phyloP scores from a whole-genome alignment of 2,797 vertebrate genomes.

The Hozukius guyotensis region DNA sequence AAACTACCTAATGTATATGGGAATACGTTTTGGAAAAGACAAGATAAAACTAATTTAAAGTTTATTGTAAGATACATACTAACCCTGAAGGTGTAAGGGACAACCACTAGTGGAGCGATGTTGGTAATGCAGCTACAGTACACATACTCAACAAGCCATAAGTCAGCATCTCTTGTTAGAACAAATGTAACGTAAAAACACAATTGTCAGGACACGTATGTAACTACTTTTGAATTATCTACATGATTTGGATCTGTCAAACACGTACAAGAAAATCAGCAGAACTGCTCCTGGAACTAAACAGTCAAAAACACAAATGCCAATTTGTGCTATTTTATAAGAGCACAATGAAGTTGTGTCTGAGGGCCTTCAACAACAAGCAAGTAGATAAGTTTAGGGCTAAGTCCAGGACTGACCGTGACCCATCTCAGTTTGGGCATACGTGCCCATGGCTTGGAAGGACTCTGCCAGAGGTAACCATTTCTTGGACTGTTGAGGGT shows the following conservation, averaged over 20 bases:
- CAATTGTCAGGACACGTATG: constrained; percentile 3
- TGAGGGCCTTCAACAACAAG: neutral
- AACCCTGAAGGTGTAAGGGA: neutral
- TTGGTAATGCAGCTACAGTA: neutral
- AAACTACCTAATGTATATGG: neutral
- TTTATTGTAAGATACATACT: neutral
- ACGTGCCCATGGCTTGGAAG: constrained; percentile 90
- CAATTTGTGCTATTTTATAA: neutral
- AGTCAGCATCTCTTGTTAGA: neutral
- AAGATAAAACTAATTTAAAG: neutral
- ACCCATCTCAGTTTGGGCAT: constrained; percentile 96
- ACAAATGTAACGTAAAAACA: neutral
- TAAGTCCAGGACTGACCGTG: constrained; percentile 91
- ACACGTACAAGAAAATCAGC: constrained; percentile 61
- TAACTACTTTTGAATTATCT: neutral
- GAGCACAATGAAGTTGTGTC: neutral
- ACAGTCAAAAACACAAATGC: neutral
- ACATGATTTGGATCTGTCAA: constrained; percentile 74
- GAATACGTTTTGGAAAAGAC: neutral
- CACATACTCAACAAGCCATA: neutral
- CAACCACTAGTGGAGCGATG: neutral
- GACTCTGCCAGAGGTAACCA: constrained; percentile 86
- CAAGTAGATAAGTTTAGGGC: neutral
- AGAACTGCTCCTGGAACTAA: neutral
- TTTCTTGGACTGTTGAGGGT: constrained; percentile 88